phyloP scores from a whole-genome alignment of 2,113 vertebrate species.

The Stegastes partitus region DNA sequence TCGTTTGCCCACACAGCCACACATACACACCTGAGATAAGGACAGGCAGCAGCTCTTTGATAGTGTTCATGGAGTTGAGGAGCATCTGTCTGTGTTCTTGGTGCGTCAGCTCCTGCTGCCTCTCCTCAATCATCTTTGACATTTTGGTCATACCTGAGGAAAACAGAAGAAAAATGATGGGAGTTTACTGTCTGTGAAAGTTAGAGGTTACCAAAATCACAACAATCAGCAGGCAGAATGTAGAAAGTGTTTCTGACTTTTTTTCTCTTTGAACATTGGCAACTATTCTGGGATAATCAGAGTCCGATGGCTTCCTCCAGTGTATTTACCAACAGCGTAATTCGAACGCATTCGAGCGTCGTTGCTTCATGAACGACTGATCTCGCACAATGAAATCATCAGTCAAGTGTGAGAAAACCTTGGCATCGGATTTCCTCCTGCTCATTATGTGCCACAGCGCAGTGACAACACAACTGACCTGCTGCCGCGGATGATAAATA shows the following conservation, averaged over 20 bases:
- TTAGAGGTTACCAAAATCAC: constrained; percentile 1
- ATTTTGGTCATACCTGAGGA: constrained; percentile 97
- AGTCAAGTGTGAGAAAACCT: constrained; percentile 50
- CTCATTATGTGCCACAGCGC: constrained; percentile 47
- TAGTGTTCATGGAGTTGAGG: constrained; percentile 95
- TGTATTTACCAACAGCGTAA: constrained; percentile 25
- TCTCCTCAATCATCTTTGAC: constrained; percentile 99
- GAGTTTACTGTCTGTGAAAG: not conserved
- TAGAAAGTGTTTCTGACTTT: not conserved
- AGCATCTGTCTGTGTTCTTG: constrained; percentile 97
- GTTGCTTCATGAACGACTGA: constrained; percentile 29
- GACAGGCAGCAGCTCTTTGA: constrained; percentile 95
- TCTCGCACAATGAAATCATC: constrained; percentile 40
- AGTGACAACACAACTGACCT: constrained; percentile 66
- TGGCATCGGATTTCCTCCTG: constrained; percentile 49
- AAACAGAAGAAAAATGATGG: not conserved
- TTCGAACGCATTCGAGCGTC: constrained; percentile 33
- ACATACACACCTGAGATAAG: constrained; percentile 93
- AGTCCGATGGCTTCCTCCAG: not conserved
- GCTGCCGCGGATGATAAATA: constrained; percentile 60
- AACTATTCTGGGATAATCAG: not conserved
- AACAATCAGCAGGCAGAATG: constrained; percentile 7
- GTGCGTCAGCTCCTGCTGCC: constrained; percentile 97
- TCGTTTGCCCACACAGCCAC: constrained; percentile 53
- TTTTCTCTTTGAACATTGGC: constrained; percentile 5